Percentiles rank a stretch among this genome's conserved stretches.
Conservation (phyloP, 2,888 invertebrate genomes). For the Hyalella azteca region DNA sequence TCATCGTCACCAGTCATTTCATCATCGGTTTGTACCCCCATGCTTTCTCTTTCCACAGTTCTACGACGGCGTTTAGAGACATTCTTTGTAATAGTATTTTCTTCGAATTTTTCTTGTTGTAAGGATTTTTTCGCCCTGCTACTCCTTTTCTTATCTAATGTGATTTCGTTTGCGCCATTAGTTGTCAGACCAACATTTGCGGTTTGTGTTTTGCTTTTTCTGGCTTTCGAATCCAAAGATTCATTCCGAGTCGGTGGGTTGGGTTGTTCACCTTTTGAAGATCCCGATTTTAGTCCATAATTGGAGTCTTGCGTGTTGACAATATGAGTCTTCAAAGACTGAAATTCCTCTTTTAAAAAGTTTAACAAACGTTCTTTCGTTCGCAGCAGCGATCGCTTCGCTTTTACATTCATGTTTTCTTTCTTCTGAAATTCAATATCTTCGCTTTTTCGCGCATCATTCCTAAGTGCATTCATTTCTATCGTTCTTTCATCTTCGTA, state of each 20-base stretch:
- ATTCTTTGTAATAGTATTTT: neutral
- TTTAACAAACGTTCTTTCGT: slow-evolving; percentile 17
- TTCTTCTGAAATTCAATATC: neutral
- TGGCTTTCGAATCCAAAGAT: neutral
- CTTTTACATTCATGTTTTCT: neutral
- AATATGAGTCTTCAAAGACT: slow-evolving; percentile 27
- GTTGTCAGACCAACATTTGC: neutral
- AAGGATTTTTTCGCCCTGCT: neutral
- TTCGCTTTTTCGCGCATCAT: neutral
- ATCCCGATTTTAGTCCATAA: neutral
- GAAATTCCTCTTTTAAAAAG: slow-evolving; percentile 28
- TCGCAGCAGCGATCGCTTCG: neutral
- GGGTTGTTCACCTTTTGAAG: neutral
- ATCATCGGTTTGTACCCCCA: slow-evolving; percentile 25
- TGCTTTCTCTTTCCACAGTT: slow-evolving; percentile 6
- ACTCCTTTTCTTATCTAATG: neutral
- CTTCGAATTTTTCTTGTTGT: neutral
- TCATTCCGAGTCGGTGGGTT: neutral
- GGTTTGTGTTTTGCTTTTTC: neutral
- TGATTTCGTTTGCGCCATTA: neutral
- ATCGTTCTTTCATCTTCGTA: slow-evolving; percentile 30
- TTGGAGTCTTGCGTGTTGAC: slow-evolving; percentile 15
- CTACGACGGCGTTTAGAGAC: neutral
- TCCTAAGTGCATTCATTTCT: slow-evolving; percentile 8
- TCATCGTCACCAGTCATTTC: slow-evolving; percentile 10